Conservation (phyloP, 2,113 vertebrate genomes). For the Carassius carassius region DNA sequence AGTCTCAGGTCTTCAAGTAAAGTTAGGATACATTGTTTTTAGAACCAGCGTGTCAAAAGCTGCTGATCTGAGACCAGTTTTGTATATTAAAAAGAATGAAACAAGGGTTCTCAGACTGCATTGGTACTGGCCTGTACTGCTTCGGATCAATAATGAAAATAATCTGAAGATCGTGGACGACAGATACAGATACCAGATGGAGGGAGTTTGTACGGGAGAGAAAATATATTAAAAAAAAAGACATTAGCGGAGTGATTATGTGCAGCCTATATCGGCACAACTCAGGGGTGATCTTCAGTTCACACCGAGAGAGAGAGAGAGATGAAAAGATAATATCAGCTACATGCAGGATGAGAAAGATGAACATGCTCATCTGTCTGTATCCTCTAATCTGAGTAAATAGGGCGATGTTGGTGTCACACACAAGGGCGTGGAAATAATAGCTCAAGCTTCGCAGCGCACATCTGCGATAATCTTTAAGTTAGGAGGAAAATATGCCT, state of each 20-base stretch:
- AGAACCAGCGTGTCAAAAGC: neutral
- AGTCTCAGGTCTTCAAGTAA: neutral
- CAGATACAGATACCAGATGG: conserved; percentile 51
- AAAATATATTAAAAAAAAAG: conserved; percentile 39
- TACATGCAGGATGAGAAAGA: conserved; percentile 45
- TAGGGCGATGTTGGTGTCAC: conserved; percentile 33
- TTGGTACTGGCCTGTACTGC: neutral
- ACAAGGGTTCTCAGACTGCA: neutral
- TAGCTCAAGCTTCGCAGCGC: conserved; percentile 3
- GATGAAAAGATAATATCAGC: conserved; percentile 49
- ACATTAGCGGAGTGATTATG: conserved; percentile 40
- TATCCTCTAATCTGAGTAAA: conserved; percentile 49
- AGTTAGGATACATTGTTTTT: neutral
- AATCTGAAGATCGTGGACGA: conserved; percentile 37
- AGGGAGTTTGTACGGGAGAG: conserved; percentile 34
- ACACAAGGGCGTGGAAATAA: conserved; percentile 39
- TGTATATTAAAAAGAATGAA: conserved; percentile 6
- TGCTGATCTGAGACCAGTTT: conserved; percentile 11
- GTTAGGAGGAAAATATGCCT: conserved; percentile 13
- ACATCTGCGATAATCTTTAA: conserved; percentile 32
- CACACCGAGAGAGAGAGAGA: conserved; percentile 26
- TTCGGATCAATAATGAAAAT: conserved; percentile 21
- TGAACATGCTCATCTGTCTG: conserved; percentile 47
- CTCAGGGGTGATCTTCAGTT: conserved; percentile 49
- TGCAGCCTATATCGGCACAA: conserved; percentile 27